phyloP scores from a whole-genome alignment of 2,797 vertebrate genomes.

The Botia almorhae region DNA sequence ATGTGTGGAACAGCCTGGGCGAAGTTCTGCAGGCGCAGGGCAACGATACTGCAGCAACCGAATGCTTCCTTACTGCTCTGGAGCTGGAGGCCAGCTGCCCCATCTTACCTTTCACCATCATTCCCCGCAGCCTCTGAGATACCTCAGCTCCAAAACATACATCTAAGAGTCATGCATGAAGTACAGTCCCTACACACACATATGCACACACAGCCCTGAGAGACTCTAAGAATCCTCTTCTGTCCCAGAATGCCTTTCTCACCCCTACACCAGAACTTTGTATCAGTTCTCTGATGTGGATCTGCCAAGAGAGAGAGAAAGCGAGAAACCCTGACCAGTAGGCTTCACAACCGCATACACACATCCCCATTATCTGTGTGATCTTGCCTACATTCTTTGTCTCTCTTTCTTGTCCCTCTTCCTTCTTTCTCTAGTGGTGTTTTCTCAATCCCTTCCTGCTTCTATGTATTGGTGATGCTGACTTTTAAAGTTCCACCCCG shows the following conservation, averaged over 20 bases:
- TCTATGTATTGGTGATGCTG: conserved; percentile 1
- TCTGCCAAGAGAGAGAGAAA: neutral
- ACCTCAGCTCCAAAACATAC: neutral
- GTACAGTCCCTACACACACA: conserved; percentile 16
- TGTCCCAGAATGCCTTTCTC: conserved; percentile 2
- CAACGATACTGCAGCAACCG: conserved; percentile 89
- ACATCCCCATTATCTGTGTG: conserved; percentile 11
- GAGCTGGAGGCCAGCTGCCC: conserved; percentile 98
- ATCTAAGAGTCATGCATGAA: conserved; percentile 32
- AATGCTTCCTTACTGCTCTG: conserved; percentile 95
- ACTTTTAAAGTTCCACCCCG: neutral
- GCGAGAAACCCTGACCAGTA: neutral
- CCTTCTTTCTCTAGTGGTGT: neutral
- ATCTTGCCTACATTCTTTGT: conserved; percentile 3
- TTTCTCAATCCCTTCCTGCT: conserved; percentile 13
- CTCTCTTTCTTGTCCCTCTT: neutral
- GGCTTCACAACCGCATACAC: conserved; percentile 37
- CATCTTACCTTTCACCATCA: conserved; percentile 94
- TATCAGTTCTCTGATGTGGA: neutral
- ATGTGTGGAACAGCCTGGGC: conserved; percentile 96
- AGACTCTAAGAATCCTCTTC: conserved; percentile 42
- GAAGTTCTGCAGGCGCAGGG: conserved; percentile 97
- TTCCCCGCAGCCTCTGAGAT: conserved; percentile 88
- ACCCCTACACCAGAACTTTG: neutral
- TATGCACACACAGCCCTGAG: conserved; percentile 23